Evolutionary conservation across 2,888 invertebrate species (phyloP).

Genomic region (Orchesella flavescens): DNA sequence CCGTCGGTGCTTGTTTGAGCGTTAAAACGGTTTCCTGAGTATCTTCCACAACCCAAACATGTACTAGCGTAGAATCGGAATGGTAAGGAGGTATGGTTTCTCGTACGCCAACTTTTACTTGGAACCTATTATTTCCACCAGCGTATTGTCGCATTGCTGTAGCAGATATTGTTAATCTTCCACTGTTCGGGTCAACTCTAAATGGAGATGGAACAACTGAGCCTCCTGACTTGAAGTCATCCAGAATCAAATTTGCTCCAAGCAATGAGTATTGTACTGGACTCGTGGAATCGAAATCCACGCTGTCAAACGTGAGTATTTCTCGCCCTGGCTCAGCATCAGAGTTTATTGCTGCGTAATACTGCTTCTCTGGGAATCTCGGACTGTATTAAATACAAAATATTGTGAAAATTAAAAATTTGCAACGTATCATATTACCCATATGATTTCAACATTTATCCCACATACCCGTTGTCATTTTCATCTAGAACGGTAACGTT

Average conservation of each 20-base stretch:
- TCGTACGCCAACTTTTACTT: constrained; percentile 87
- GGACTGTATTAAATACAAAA: constrained; percentile 45
- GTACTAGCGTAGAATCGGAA: constrained; percentile 84
- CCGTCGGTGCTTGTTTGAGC: constrained; percentile 85
- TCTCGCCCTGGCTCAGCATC: constrained; percentile 71
- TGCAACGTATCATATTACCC: background rate
- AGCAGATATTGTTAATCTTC: constrained; percentile 82
- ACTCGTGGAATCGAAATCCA: constrained; percentile 68
- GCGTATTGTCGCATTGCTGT: constrained; percentile 88
- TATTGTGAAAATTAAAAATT: background rate
- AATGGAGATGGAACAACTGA: constrained; percentile 93
- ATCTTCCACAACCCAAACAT: constrained; percentile 93
- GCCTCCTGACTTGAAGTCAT: constrained; percentile 76
- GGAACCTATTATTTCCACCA: constrained; percentile 86
- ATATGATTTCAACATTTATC: no score
- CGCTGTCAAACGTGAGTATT: constrained; percentile 66
- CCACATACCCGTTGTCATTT: constrained; percentile 81
- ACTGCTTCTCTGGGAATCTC: constrained; percentile 66
- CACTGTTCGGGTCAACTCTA: constrained; percentile 81
- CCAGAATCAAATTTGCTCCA: constrained; percentile 69
- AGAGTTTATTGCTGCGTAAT: constrained; percentile 70
- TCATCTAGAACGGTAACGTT: constrained; percentile 83
- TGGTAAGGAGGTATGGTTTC: constrained; percentile 86
- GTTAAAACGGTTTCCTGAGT: constrained; percentile 88
- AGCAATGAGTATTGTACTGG: constrained; percentile 68